phyloP scores from a whole-genome alignment of 2,113 vertebrate species.

The Megaceryle torquata region DNA sequence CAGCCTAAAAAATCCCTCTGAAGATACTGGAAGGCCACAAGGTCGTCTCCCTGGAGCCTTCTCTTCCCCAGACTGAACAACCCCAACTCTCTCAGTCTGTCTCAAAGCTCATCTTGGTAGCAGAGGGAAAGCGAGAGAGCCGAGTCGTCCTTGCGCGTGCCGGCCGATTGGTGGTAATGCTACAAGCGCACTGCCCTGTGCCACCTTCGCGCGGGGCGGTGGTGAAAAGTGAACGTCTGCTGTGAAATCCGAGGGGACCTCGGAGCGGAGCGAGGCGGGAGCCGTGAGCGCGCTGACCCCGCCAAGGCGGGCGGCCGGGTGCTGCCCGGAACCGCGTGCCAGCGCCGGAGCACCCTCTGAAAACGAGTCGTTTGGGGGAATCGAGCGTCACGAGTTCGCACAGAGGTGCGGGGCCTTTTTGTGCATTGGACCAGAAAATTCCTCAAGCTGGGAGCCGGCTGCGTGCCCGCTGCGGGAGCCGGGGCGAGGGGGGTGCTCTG shows the following conservation, averaged over 20 bases:
- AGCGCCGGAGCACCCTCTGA: fast-evolving
- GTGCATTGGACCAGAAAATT: neutral
- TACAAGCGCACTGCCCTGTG: fast-evolving
- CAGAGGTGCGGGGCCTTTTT: neutral
- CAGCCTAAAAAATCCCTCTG: too few species aligned
- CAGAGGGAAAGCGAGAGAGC: neutral
- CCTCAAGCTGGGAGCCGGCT: neutral
- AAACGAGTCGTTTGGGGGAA: fast-evolving
- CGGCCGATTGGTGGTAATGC: neutral
- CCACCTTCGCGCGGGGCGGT: neutral
- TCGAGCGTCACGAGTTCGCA: neutral
- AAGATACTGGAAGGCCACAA: too few species aligned
- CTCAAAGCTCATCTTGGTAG: too few species aligned
- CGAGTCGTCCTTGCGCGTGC: neutral
- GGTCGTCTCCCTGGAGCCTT: too few species aligned
- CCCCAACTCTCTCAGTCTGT: too few species aligned
- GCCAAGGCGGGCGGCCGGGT: too few species aligned
- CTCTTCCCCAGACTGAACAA: too few species aligned
- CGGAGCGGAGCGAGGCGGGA: fast-evolving
- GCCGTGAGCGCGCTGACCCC: neutral
- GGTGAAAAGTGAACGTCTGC: neutral
- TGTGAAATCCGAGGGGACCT: neutral
- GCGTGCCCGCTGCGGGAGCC: neutral
- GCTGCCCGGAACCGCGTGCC: fast-evolving
- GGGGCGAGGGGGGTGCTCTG: too few species aligned